Evolutionary conservation across 2,113 vertebrate species (phyloP).

Genomic region (Scomber japonicus): DNA sequence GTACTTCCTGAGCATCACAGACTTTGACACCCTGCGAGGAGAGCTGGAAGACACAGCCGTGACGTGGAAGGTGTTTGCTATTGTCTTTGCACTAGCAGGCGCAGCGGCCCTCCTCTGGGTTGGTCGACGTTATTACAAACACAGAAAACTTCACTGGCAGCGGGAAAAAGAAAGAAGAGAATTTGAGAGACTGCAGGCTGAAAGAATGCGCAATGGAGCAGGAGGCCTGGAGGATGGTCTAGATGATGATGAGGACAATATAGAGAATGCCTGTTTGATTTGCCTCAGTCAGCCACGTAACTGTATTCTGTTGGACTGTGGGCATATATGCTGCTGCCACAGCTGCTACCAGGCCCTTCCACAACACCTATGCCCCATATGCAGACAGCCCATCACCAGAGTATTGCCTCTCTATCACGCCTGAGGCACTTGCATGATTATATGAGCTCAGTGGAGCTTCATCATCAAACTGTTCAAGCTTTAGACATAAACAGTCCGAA

Average conservation of each 20-base stretch:
- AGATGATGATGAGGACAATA: not conserved
- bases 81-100: conserved; percentile 75
- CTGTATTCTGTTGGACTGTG: conserved; percentile 88
- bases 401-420: conserved; percentile 88
- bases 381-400: conserved; percentile 85
- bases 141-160: conserved; percentile 56
- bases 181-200: conserved; percentile 60
- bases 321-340: conserved; percentile 92
- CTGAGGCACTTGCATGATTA: conserved; percentile 47
- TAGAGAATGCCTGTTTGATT: conserved; percentile 82
- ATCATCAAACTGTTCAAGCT: not conserved
- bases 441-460: conserved; percentile 27
- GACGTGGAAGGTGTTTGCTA: conserved; percentile 81
- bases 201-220: not conserved
- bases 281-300: conserved; percentile 85
- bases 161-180: conserved; percentile 75
- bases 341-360: conserved; percentile 88
- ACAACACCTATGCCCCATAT: conserved; percentile 87
- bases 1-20: conserved; percentile 87
- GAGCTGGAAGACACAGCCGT: conserved; percentile 77
- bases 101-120: conserved; percentile 77
- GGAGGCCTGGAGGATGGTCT: not conserved
- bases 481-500: conserved; percentile 7
- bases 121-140: conserved; percentile 81
- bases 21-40: conserved; percentile 84